Percentiles rank a stretch among this genome's conserved stretches.
phyloP scores from a whole-genome alignment of 2,113 vertebrate genomes.

The Peromyscus leucopus region DNA sequence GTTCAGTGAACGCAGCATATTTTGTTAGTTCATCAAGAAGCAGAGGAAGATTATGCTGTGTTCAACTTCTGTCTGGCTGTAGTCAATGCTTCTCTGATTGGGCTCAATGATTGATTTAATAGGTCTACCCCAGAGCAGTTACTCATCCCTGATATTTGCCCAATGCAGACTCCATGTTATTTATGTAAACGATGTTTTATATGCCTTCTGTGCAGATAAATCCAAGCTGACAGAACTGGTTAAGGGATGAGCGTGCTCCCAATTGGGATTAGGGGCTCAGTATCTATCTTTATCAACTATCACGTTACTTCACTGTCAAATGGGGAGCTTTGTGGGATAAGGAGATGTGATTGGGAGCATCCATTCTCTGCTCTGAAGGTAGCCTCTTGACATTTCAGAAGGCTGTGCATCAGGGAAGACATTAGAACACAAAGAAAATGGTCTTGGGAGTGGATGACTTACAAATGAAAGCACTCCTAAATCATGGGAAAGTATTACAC shows the following conservation, averaged over 20 bases:
- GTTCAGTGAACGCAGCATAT: constrained; percentile 79
- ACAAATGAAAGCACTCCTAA: constrained; percentile 38
- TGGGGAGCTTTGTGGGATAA: constrained; percentile 54
- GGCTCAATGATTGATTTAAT: constrained; percentile 77
- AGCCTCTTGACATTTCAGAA: constrained; percentile 50
- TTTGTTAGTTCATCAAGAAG: constrained; percentile 75
- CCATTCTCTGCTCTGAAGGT: constrained; percentile 57
- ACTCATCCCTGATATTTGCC: constrained; percentile 69
- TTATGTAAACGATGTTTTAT: constrained; percentile 73
- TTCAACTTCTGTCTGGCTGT: constrained; percentile 66
- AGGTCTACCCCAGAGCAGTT: constrained; percentile 51
- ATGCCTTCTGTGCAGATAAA: constrained; percentile 42
- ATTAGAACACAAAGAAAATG: constrained; percentile 39
- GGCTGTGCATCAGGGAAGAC: constrained; percentile 26
- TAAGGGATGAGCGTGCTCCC: constrained; percentile 53
- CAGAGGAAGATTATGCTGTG: constrained; percentile 65
- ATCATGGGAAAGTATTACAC: background rate
- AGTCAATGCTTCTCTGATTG: constrained; percentile 74
- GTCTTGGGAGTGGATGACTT: constrained; percentile 28
- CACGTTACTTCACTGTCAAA: background rate
- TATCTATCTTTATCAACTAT: constrained; percentile 29
- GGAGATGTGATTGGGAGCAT: constrained; percentile 41
- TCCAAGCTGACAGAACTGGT: constrained; percentile 31
- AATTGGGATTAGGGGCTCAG: background rate
- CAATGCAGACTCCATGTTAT: constrained; percentile 42